phyloP scores from a whole-genome alignment of 2,113 vertebrate species.

The Dascyllus trimaculatus region DNA sequence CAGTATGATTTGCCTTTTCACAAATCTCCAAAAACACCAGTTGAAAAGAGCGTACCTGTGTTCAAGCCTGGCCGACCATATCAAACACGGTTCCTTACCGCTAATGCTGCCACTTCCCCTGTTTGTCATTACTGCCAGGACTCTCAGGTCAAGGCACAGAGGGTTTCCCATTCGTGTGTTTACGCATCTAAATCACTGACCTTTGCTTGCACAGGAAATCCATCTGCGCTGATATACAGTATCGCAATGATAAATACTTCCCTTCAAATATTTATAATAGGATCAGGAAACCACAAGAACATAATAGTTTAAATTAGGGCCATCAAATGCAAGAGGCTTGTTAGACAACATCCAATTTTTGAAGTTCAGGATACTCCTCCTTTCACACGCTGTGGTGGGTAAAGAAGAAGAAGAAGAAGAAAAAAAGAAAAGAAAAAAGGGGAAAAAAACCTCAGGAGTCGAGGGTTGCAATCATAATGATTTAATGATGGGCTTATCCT shows the following conservation, averaged over 20 bases:
- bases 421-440: not conserved
- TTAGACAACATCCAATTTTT: constrained; percentile 71
- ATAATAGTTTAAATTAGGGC: constrained; percentile 84
- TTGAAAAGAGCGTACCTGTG: constrained; percentile 17
- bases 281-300: constrained; percentile 81
- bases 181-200: constrained; percentile 81
- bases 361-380: constrained; percentile 48
- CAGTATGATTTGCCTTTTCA: constrained; percentile 35
- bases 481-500: constrained; percentile 76
- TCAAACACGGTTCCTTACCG: constrained; percentile 1
- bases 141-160: constrained; percentile 58
- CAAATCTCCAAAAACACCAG: constrained; percentile 20
- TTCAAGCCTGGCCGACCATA: not conserved
- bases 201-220: constrained; percentile 85
- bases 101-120: constrained; percentile 42
- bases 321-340: constrained; percentile 77
- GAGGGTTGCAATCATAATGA: constrained; percentile 82
- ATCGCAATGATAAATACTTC: constrained; percentile 86
- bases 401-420: constrained; percentile 8
- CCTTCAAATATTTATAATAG: constrained; percentile 87
- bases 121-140: constrained; percentile 56
- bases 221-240: constrained; percentile 84
- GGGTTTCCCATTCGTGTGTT: constrained; percentile 76
- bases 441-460: constrained; percentile 58
- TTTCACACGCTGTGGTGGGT: constrained; percentile 68